Conservation (phyloP, 2,797 vertebrate genomes). For the Oreochromis grahami region DNA sequence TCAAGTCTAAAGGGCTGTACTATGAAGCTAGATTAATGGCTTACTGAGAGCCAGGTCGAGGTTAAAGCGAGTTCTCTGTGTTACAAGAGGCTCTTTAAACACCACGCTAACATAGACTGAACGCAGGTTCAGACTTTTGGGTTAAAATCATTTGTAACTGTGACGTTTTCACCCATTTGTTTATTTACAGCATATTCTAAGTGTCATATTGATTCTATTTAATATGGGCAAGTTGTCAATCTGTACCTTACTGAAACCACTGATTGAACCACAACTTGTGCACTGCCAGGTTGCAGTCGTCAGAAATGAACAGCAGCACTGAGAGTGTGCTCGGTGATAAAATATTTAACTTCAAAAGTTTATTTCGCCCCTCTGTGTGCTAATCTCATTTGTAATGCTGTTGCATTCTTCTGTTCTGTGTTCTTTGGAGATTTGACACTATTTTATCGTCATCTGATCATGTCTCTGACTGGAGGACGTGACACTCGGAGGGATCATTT, state of each 20-base stretch:
- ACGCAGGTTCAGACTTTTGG: accelerated
- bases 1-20: neutral
- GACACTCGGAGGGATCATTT: neutral
- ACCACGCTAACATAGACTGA: accelerated
- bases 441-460: neutral
- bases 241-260: neutral
- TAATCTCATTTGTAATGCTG: neutral
- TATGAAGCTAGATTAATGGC: neutral
- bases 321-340: neutral
- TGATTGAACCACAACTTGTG: neutral
- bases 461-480: neutral
- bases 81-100: neutral
- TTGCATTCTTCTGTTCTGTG: neutral
- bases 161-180: neutral
- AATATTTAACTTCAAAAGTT: neutral
- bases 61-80: neutral
- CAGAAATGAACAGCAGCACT: neutral
- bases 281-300: neutral
- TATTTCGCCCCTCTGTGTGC: neutral
- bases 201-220: neutral
- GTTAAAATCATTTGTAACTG: neutral
- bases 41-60: neutral
- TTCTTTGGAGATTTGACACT: neutral
- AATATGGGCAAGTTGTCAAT: neutral
- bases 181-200: neutral